These are phyloP conservation scores for Daubentonia madagascariensis DNA, from an alignment of 2,113 vertebrate species.

Conservation along the genomic window DNA sequence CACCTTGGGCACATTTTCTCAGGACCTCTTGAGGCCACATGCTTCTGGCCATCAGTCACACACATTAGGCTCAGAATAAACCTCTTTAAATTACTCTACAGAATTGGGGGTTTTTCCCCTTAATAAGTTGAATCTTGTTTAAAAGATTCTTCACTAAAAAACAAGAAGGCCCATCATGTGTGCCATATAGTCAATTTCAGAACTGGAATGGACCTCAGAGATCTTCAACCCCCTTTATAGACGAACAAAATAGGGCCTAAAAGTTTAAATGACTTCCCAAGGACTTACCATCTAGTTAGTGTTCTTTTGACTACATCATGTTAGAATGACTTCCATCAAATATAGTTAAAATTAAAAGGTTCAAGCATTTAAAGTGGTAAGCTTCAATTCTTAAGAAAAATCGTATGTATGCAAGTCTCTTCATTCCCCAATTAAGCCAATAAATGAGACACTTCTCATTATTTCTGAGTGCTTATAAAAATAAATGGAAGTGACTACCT, in stretches of 20 bases:
- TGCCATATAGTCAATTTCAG: neutral
- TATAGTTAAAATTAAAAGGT: neutral
- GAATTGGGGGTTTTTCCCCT: no score
- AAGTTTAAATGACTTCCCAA: neutral
- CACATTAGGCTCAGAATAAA: no score
- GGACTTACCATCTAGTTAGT: neutral
- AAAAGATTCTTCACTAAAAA: neutral
- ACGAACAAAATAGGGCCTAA: neutral
- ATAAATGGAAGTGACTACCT: neutral
- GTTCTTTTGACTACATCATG: neutral
- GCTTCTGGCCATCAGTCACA: no score
- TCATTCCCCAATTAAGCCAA: neutral
- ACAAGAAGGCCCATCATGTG: neutral
- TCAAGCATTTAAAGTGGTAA: neutral
- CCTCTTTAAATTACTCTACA: no score
- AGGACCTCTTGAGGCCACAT: no score
- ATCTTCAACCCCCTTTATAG: neutral
- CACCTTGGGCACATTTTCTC: no score
- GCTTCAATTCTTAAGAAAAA: neutral
- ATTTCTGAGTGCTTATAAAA: neutral
- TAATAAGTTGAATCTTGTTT: neutral
- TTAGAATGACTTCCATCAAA: neutral
- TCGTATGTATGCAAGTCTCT: neutral
- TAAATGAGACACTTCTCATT: neutral
- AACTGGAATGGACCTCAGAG: neutral